Percentiles rank a stretch among this genome's conserved stretches.
These are phyloP conservation scores for Erannis defoliaria DNA, from an alignment of 2,888 invertebrate genomes.

Conservation along the genomic window DNA sequence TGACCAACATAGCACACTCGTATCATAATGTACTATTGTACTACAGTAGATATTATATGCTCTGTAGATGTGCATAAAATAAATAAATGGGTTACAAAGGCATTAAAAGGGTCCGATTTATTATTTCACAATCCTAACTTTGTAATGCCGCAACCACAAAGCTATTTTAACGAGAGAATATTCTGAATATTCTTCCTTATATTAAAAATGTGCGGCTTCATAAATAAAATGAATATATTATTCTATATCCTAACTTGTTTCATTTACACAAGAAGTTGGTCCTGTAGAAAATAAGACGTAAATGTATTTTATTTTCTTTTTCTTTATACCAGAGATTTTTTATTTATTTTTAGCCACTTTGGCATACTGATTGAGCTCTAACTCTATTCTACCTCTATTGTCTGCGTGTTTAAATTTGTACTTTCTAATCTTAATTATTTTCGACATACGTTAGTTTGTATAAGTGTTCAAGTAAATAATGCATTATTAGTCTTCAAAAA, in stretches of 20 bases:
- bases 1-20: too few species aligned
- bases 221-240: constrained; percentile 4
- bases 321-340: neutral
- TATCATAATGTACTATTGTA: too few species aligned
- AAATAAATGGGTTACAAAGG: neutral
- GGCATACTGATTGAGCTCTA: neutral
- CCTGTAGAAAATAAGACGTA: neutral
- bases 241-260: neutral
- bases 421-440: neutral
- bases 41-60: too few species aligned
- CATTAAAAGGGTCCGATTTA: neutral
- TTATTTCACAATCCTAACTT: neutral
- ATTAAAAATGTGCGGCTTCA: neutral
- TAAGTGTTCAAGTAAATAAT: too few species aligned
- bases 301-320: constrained; percentile 10
- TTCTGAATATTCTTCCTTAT: neutral
- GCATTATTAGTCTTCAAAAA: neutral
- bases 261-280: constrained; percentile 3
- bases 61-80: too few species aligned
- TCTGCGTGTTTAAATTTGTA: too few species aligned
- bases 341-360: constrained; percentile 1
- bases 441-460: too few species aligned
- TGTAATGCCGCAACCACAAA: neutral
- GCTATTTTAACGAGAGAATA: constrained; percentile 2
- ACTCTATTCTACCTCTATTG: too few species aligned